Evolutionary conservation across 2,888 invertebrate genomes (phyloP), one percentile per base, ranked within the genome.

Genomic region (Anticlea derivata): DNA sequence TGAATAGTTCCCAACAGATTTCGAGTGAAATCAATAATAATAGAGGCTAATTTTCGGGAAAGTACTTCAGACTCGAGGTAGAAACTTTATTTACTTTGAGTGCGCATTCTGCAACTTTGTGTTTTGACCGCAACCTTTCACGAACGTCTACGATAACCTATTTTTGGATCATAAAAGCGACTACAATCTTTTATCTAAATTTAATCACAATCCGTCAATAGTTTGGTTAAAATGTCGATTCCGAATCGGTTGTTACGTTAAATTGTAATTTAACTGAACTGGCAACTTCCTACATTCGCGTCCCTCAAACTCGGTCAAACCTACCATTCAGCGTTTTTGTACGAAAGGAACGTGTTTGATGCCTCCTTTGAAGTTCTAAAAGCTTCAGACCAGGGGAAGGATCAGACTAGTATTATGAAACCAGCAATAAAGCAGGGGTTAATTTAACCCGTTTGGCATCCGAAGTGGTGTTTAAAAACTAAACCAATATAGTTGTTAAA

Each of bases 401-500:
- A 56, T 59, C 48, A 39, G 53, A 23, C 38, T 46, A 41, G 52
- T 55, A 47, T 49, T 52, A 49, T 33, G 48, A 39, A 33, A 27
- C 57, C 33, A 62, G 70, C 69, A 70, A 75, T 81, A 79, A 80
- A 81, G 66, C 75, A 75, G 59, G 71, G 73, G 76, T 78, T 85
- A 81, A 81, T 79, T 78, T 77, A 60, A 63, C 63, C 64, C 54
- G 61, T 68, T 77, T 80, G 80, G 83, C 82, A 80, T 70, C 63
- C 66, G 66, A 61, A 67, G 69, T 66, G 67, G 73, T 71, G 76
- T 78, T n/a, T 81, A 80, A 83, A 84, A 86, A 85, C 84, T 84
- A 84, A 83, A 80, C 84, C 84, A 83, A 86, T 86, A 83, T 82
- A 84, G 80, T 83, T 78, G 75, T 84, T 80, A 75, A 80, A 85